phyloP scores from a whole-genome alignment of 1,140 invertebrate genomes.

The Lepidurus packardi region DNA sequence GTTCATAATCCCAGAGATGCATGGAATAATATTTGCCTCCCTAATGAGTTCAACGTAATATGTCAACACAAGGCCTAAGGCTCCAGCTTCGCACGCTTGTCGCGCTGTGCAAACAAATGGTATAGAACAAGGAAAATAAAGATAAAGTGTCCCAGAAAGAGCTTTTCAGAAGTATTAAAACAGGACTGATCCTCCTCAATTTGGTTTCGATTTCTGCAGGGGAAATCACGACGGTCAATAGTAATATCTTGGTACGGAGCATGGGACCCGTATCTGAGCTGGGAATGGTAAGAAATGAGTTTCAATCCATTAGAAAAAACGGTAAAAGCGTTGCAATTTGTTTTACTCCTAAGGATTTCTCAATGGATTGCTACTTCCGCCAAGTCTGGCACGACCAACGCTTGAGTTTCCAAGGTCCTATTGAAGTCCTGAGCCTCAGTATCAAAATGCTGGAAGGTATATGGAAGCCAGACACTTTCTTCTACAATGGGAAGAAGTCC shows the following conservation, averaged over 20 bases:
- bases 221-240: conserved; percentile 77
- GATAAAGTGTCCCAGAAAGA: not conserved
- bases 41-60: not conserved
- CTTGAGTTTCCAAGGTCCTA: conserved; percentile 60
- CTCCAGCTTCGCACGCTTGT: not conserved
- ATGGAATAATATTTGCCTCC: not conserved
- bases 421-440: conserved; percentile 69
- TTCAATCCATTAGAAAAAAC: not conserved
- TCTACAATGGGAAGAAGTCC: conserved; percentile 85
- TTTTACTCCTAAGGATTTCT: conserved; percentile 62
- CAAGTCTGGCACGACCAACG: conserved; percentile 78
- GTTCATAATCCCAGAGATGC: not conserved
- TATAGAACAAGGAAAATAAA: not conserved
- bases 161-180: not conserved
- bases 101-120: not conserved
- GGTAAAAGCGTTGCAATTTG: not conserved
- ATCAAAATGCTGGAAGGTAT: conserved; percentile 89
- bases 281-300: conserved; percentile 70
- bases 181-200: not conserved
- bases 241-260: conserved; percentile 85
- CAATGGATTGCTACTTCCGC: conserved; percentile 94
- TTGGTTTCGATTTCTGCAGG: conserved; percentile 50
- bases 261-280: conserved; percentile 93
- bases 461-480: conserved; percentile 93
- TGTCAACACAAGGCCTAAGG: not conserved